Conservation (phyloP, 2,113 vertebrate species). For the Notothenia coriiceps region DNA sequence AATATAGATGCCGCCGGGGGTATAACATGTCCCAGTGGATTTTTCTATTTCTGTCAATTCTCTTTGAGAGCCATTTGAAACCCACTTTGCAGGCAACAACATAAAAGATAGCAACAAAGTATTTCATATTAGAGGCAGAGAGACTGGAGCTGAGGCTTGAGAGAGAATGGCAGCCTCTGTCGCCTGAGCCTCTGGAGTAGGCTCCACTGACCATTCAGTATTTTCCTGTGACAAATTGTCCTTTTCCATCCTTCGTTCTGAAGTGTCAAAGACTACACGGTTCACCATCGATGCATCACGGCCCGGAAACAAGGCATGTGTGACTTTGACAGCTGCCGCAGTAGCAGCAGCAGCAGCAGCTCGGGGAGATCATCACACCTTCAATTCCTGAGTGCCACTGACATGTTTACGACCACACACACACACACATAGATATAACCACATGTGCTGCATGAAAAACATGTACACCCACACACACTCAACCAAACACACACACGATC, state of each 20-base stretch:
- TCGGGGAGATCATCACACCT: conserved; percentile 62
- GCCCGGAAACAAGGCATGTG: conserved; percentile 40
- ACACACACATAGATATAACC: conserved; percentile 27
- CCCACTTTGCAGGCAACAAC: conserved; percentile 36
- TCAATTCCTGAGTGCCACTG: conserved; percentile 40
- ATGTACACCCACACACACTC: conserved; percentile 2
- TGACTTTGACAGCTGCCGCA: conserved; percentile 42
- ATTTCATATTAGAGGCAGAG: conserved; percentile 18
- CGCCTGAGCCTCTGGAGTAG: neutral
- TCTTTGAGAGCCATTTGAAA: conserved; percentile 52
- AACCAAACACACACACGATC: neutral
- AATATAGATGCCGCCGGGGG: conserved; percentile 38
- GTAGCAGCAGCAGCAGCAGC: conserved; percentile 36
- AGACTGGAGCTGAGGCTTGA: conserved; percentile 14
- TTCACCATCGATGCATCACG: conserved; percentile 57
- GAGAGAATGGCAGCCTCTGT: conserved; percentile 14
- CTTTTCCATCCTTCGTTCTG: conserved; percentile 47
- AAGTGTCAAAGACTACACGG: conserved; percentile 46
- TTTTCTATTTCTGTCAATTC: conserved; percentile 42
- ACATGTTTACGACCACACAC: conserved; percentile 54
- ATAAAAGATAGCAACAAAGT: conserved; percentile 33
- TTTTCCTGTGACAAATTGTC: conserved; percentile 63
- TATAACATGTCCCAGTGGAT: conserved; percentile 31
- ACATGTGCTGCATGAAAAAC: conserved; percentile 27
- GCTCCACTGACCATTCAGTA: conserved; percentile 30